Evolutionary conservation across 2,797 vertebrate genomes (phyloP).

Genomic region (Sebastes itinus): DNA sequence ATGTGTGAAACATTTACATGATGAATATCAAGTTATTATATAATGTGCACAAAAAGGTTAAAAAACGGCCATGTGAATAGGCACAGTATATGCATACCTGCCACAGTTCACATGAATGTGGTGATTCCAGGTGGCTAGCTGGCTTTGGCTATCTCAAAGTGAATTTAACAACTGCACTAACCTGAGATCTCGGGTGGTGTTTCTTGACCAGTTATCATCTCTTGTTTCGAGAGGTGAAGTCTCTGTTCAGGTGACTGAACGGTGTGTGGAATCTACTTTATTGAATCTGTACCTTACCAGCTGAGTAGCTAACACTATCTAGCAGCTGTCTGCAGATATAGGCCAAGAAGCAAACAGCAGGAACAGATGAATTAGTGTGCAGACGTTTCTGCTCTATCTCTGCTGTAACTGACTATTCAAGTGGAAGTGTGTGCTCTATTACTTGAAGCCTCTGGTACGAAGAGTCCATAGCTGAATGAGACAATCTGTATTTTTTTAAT

Average conservation of each 20-base stretch:
- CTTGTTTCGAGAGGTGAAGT: neutral
- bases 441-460: neutral
- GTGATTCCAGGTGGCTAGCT: neutral
- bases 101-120: neutral
- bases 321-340: neutral
- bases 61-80: neutral
- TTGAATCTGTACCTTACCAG: neutral
- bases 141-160: neutral
- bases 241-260: neutral
- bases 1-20: neutral
- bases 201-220: neutral
- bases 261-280: neutral
- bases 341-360: neutral
- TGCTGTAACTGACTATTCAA: neutral
- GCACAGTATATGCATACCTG: rapidly evolving
- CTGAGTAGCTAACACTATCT: neutral
- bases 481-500: neutral
- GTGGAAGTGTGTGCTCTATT: neutral
- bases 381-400: neutral
- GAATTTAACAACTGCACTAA: neutral
- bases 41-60: neutral
- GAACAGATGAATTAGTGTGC: neutral
- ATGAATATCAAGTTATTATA: neutral
- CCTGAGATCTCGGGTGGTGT: neutral
- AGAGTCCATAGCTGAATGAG: neutral